phyloP scores from a whole-genome alignment of 2,888 invertebrate species.

The Serrognathus titanus region DNA sequence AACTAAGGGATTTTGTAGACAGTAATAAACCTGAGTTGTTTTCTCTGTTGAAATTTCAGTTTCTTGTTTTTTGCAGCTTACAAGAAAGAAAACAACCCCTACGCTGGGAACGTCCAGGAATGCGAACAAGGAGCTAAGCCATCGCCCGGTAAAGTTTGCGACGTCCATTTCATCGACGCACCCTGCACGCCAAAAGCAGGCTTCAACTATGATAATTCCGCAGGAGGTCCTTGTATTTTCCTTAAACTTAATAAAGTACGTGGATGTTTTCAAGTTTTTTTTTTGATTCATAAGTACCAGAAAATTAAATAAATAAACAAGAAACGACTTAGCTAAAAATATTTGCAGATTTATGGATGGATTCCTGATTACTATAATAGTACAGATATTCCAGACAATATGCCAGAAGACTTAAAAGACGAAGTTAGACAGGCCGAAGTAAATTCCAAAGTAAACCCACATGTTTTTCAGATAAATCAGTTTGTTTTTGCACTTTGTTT shows the following conservation, averaged over 20 bases:
- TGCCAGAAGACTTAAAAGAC: constrained; percentile 73
- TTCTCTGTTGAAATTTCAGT: neutral
- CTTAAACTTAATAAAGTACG: constrained; percentile 92
- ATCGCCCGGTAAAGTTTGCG: constrained; percentile 69
- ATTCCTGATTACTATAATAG: constrained; percentile 73
- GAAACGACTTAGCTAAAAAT: neutral
- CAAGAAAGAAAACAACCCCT: constrained; percentile 49
- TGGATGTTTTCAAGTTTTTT: neutral
- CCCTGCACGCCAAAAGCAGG: constrained; percentile 74
- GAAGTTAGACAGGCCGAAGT: constrained; percentile 7
- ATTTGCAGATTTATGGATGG: constrained; percentile 84
- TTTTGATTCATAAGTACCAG: too few relatives aligned
- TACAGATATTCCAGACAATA: constrained; percentile 65
- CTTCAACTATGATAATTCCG: constrained; percentile 75
- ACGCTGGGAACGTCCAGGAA: constrained; percentile 45
- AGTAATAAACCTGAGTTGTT: constrained; percentile 54
- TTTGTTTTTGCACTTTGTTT: neutral
- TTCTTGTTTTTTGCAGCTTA: constrained; percentile 33
- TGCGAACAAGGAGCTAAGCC: constrained; percentile 62
- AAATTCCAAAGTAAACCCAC: constrained; percentile 7
- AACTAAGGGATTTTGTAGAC: constrained; percentile 72
- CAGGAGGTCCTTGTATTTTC: constrained; percentile 90
- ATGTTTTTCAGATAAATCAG: neutral
- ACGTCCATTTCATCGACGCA: constrained; percentile 64
- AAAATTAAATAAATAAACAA: too few relatives aligned